Evolutionary conservation across 2,888 invertebrate species (phyloP), one percentile per base, ranked within the genome.

Genomic region (Ichneumon xanthorius): DNA sequence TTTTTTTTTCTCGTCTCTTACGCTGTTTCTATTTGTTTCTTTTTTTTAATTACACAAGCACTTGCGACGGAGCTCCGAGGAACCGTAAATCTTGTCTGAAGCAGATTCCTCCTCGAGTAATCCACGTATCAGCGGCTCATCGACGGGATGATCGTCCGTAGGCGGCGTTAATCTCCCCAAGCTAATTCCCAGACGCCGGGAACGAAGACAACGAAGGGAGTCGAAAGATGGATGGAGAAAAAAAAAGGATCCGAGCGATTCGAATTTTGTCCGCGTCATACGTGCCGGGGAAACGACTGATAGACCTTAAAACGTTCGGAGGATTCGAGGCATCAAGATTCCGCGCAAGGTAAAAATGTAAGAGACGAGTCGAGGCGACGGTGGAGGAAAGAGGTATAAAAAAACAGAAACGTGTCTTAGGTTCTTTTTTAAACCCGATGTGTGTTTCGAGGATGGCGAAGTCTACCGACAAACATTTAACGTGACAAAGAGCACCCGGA

Each of bases 171-270:
- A 65, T 33, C 53, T 50, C 61, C 37, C 88, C 88, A 40, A 86
- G 84, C 88, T 90, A 89, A 90, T 89, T 88, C 88, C 89, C 90
- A 90, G 91, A 90, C 89, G 85, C 30, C 72, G 55, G 65, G 72
- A 84, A 80, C 83, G 40, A 80, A 76, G 72, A 75, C 22, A 26
- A 61, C 67, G 72, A 55, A 40, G 63, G 26, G 50, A 73, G 58
- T 55, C 45, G 16, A 19, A 78, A 11, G 53, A 22, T 9, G 2
- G 16, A 67, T n/a, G 78, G 61, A 79, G 72, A 73, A 76, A 73
- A 78, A 70, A 72, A 40, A 45, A 16, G 3, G 0, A 45, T 0
- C 45, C 45, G 4, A 61, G 55, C n/a, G 73, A 67, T 50, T 19
- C 37, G 53, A 71, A 75, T 70, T 40, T 79, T 53, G 11, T 73